Evolutionary conservation across 1,140 invertebrate species (phyloP).

Genomic region (Micrasema minimum): DNA sequence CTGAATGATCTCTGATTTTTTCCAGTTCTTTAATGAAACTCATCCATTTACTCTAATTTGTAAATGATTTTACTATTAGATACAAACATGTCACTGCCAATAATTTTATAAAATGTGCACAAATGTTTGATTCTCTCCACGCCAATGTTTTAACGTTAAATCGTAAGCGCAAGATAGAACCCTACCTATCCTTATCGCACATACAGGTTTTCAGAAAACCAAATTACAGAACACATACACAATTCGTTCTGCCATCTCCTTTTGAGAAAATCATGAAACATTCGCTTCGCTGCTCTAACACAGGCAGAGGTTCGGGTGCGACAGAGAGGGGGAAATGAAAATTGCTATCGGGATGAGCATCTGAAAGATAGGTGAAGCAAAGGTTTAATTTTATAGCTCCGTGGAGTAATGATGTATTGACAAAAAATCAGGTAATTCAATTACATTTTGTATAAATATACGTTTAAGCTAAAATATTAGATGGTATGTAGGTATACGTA

Average conservation of each 20-base stretch:
- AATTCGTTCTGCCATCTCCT: conserved; percentile 50
- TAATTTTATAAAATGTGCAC: too few relatives aligned
- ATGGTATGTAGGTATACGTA: too few relatives aligned
- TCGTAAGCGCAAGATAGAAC: background rate
- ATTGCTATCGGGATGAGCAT: conserved; percentile 49
- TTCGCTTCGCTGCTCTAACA: background rate
- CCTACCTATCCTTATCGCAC: conserved; percentile 24
- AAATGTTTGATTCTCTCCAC: background rate
- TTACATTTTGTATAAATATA: too few relatives aligned
- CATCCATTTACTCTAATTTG: too few relatives aligned
- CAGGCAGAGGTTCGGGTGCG: background rate
- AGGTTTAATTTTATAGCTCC: conserved; percentile 26
- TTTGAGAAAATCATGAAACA: conserved; percentile 31
- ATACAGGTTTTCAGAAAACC: conserved; percentile 31
- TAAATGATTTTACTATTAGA: too few relatives aligned
- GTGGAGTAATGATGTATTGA: conserved; percentile 20
- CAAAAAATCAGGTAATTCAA: conserved; percentile 5
- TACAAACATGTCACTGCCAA: too few relatives aligned
- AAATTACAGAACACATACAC: conserved; percentile 52
- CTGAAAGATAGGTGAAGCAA: conserved; percentile 44
- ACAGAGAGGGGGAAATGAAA: conserved; percentile 27
- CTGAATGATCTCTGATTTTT: too few relatives aligned
- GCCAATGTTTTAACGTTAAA: conserved; percentile 11
- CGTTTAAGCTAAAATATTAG: too few relatives aligned
- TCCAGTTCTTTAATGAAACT: too few relatives aligned